A percentile compares a stretch with the other conserved stretches of the same genome.
Conservation (phyloP, 1,140 invertebrate genomes). For the Ruditapes philippinarum region DNA sequence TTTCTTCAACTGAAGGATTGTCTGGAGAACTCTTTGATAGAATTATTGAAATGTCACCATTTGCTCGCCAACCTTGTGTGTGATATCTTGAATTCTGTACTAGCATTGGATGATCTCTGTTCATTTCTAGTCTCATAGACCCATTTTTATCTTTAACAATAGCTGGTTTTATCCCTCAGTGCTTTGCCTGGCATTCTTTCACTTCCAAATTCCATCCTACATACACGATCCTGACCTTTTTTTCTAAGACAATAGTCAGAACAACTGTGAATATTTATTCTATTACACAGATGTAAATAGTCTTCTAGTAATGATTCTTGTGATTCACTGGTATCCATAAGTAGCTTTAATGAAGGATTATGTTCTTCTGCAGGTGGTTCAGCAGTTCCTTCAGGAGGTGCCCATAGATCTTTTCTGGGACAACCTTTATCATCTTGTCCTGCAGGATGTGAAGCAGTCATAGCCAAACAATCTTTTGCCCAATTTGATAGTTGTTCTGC, state of each 20-base stretch:
- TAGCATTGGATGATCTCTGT: conserved; percentile 61
- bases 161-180: background rate
- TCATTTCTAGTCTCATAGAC: conserved; percentile 59
- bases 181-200: conserved; percentile 29
- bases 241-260: too few relatives aligned
- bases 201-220: conserved; percentile 55
- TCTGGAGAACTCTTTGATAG: conserved; percentile 70
- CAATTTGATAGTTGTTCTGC: too few relatives aligned
- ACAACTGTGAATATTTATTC: conserved; percentile 66
- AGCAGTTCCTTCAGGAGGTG: background rate
- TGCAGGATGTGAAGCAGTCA: too few relatives aligned
- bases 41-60: conserved; percentile 68
- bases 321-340: background rate
- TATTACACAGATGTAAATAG: too few relatives aligned
- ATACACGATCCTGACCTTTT: background rate
- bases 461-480: too few relatives aligned
- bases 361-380: background rate
- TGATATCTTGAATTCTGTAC: conserved; percentile 60
- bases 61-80: too few relatives aligned
- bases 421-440: too few relatives aligned
- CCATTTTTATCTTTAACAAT: conserved; percentile 60
- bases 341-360: background rate
- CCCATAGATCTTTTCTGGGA: too few relatives aligned
- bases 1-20: conserved; percentile 64
- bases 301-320: too few relatives aligned